phyloP scores from a whole-genome alignment of 2,888 invertebrate species.

The Sphaeridia pumilis region DNA sequence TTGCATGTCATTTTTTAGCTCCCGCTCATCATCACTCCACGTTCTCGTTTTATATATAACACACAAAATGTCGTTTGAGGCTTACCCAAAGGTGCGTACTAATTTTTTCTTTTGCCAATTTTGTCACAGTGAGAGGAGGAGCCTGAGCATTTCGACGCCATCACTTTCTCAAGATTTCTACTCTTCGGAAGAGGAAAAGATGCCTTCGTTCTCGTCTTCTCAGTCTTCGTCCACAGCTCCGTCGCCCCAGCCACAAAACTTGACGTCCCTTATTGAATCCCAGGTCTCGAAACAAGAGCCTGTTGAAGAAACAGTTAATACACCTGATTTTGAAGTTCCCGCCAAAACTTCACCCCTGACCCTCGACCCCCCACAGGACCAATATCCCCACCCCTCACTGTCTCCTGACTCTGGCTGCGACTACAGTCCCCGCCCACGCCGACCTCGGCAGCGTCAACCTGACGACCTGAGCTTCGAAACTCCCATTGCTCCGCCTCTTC shows the following conservation, averaged over 20 bases:
- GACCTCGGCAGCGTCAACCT: constrained; percentile 5
- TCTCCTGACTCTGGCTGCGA: not conserved
- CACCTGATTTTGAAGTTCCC: not conserved
- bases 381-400: not conserved
- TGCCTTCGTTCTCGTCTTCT: constrained; percentile 11
- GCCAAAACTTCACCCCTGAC: not conserved
- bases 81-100: too few relatives aligned
- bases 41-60: not conserved
- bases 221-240: constrained; percentile 13
- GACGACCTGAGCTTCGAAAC: too few relatives aligned
- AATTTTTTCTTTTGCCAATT: not conserved
- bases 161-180: constrained; percentile 19
- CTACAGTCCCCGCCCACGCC: not conserved
- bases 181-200: constrained; percentile 16
- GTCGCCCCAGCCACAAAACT: constrained; percentile 14
- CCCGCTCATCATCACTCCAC: not conserved
- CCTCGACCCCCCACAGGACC: not conserved
- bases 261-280: too few relatives aligned
- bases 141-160: constrained; percentile 14
- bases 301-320: not conserved
- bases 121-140: constrained; percentile 12
- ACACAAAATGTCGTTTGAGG: too few relatives aligned
- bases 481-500: constrained; percentile 10
- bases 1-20: too few relatives aligned
- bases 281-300: too few relatives aligned